Percentiles rank a stretch among this genome's conserved stretches.
These are phyloP conservation scores for Drosophila ohnishii DNA, from an alignment of 1,140 invertebrate species.

Conservation along the genomic window DNA sequence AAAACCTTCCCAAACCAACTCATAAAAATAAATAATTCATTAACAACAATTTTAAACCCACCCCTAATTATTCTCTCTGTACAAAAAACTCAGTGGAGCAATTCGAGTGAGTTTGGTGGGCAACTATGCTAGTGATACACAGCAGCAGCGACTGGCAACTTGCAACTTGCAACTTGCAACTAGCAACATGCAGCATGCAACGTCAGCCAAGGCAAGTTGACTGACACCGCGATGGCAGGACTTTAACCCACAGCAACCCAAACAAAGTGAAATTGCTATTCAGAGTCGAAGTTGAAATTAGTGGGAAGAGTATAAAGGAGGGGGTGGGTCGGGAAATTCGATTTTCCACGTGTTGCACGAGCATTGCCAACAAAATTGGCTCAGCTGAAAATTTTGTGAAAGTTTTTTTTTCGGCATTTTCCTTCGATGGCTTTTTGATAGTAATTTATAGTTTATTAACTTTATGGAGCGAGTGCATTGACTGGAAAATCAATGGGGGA, in stretches of 20 bases:
- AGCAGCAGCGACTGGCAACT: slow-evolving; percentile 29
- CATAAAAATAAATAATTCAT: no score
- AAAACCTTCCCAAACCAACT: not conserved
- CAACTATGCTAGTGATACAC: slow-evolving; percentile 80
- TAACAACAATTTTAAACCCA: no score
- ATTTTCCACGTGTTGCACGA: slow-evolving; percentile 78
- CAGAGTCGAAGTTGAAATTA: slow-evolving; percentile 51
- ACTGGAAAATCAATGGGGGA: slow-evolving; percentile 59
- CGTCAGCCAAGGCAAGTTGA: slow-evolving; percentile 65
- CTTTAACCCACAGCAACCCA: slow-evolving; percentile 68
- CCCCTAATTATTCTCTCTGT: not conserved
- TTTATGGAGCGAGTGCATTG: slow-evolving; percentile 74
- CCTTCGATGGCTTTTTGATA: slow-evolving; percentile 67
- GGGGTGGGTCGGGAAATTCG: slow-evolving; percentile 3
- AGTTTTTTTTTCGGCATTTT: slow-evolving; percentile 60
- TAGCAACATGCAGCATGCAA: slow-evolving; percentile 38
- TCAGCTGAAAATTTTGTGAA: slow-evolving; percentile 52
- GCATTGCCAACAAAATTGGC: slow-evolving; percentile 53
- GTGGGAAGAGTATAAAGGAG: slow-evolving; percentile 11
- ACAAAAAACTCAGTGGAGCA: slow-evolving; percentile 67
- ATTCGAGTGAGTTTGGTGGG: slow-evolving; percentile 77
- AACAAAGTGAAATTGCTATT: slow-evolving; percentile 74
- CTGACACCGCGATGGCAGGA: slow-evolving; percentile 73
- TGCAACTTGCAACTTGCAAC: slow-evolving; percentile 30
- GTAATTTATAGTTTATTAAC: slow-evolving; percentile 82